A percentile compares a stretch with the other conserved stretches of the same genome.
These are phyloP conservation scores for Phalacrocorax aristotelis DNA, from an alignment of 2,113 vertebrate genomes.

Conservation along the genomic window DNA sequence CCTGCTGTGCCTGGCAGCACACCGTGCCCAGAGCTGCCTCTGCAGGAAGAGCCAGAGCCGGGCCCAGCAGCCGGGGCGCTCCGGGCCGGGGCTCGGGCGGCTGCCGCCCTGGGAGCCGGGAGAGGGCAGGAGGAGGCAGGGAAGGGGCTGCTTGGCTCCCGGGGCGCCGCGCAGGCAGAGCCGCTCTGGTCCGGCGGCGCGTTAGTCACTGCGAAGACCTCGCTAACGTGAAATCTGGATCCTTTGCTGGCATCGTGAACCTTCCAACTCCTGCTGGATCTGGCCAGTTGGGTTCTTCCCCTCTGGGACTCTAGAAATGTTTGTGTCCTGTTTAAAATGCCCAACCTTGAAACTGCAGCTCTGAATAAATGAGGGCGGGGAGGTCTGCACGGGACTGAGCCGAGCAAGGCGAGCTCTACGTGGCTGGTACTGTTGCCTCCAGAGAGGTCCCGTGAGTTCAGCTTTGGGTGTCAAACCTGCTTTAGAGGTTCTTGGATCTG, in stretches of 20 bases:
- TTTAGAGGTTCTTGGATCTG: neutral
- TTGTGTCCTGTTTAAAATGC: neutral
- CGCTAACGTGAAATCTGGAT: neutral
- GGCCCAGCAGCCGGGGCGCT: neutral
- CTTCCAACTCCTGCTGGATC: neutral
- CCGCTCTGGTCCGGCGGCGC: neutral
- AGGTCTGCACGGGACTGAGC: neutral
- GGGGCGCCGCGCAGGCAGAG: neutral
- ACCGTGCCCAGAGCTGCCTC: neutral
- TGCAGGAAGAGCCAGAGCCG: neutral
- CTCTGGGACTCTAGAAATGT: neutral
- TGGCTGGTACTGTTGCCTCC: neutral
- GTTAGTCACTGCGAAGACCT: too few species aligned
- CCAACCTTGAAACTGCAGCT: neutral
- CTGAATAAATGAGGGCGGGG: neutral
- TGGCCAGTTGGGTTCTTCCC: neutral
- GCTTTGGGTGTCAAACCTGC: neutral
- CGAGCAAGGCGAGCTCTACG: rapidly evolving
- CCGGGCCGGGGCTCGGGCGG: neutral
- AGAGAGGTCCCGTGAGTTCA: neutral
- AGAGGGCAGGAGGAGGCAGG: neutral
- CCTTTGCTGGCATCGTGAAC: neutral
- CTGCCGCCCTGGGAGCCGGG: neutral
- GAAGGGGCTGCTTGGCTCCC: neutral
- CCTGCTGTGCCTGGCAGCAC: neutral